Conservation (phyloP, 2,888 invertebrate species). For the Onchidella celtica region DNA sequence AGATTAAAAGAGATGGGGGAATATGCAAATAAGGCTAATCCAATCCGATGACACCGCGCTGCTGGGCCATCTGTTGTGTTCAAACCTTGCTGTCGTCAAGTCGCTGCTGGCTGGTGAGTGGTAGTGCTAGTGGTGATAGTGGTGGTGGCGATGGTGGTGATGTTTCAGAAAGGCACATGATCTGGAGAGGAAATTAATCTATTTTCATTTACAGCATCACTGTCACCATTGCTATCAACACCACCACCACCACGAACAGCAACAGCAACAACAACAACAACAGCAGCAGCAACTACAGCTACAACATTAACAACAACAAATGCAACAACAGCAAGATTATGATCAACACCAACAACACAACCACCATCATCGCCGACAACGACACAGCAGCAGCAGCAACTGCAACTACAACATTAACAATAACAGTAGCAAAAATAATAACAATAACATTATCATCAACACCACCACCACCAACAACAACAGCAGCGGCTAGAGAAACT, state of each 20-base stretch:
- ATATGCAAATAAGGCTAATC: slow-evolving; percentile 39
- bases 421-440: not conserved
- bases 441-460: not conserved
- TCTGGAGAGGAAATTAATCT: too few species aligned
- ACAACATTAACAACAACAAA: not conserved
- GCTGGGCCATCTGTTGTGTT: slow-evolving; percentile 38
- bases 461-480: not conserved
- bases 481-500: not conserved
- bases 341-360: not conserved
- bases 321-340: not conserved
- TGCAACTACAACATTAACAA: not conserved
- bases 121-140: not conserved
- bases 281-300: not conserved
- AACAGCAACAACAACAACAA: not conserved
- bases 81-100: too few species aligned
- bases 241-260: not conserved
- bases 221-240: not conserved
- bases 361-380: not conserved
- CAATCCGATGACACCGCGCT: slow-evolving; percentile 13
- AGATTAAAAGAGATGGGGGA: slow-evolving; percentile 20
- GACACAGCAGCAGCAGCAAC: not conserved
- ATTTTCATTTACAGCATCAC: too few species aligned
- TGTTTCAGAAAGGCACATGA: not conserved
- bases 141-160: not conserved
- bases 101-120: too few species aligned